Evolutionary conservation across 2,113 vertebrate genomes (phyloP).

Genomic region (Ictidomys tridecemlineatus): DNA sequence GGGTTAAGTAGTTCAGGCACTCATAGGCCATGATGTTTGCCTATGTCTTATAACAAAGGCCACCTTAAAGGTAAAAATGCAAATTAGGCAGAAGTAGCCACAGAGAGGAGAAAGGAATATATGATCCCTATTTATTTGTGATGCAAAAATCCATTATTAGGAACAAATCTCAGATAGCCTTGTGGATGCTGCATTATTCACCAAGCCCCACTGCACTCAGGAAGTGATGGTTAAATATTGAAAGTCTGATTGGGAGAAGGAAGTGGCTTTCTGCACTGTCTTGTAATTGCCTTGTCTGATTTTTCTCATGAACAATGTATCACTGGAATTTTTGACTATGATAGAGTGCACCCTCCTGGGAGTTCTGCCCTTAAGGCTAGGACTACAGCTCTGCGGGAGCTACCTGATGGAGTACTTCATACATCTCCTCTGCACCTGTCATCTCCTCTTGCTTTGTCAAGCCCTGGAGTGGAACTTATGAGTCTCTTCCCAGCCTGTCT

Average conservation of each 20-base stretch:
- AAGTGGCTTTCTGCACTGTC: constrained; percentile 77
- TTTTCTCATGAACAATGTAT: constrained; percentile 76
- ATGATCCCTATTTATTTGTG: constrained; percentile 69
- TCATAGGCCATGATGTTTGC: background rate
- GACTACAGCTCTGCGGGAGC: background rate
- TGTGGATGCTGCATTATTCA: constrained; percentile 78
- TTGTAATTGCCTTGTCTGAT: constrained; percentile 80
- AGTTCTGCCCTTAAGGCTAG: constrained; percentile 61
- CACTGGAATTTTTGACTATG: constrained; percentile 69
- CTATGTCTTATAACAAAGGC: constrained; percentile 22
- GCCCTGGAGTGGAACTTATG: constrained; percentile 63
- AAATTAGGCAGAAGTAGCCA: constrained; percentile 60
- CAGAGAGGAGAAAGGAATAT: constrained; percentile 53
- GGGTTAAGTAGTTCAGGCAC: background rate
- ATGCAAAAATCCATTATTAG: constrained; percentile 80
- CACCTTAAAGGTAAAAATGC: constrained; percentile 57
- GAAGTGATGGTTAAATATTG: constrained; percentile 82
- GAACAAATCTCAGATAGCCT: constrained; percentile 68
- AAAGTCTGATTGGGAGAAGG: constrained; percentile 78
- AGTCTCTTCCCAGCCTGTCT: constrained; percentile 10
- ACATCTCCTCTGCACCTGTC: constrained; percentile 71
- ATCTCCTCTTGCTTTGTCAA: constrained; percentile 56
- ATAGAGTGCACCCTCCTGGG: constrained; percentile 64
- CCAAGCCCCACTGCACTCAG: constrained; percentile 57
- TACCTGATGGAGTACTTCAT: constrained; percentile 54